These are phyloP conservation scores for Meiosimyza decipiens DNA, from an alignment of 2,888 invertebrate genomes.

Conservation along the genomic window DNA sequence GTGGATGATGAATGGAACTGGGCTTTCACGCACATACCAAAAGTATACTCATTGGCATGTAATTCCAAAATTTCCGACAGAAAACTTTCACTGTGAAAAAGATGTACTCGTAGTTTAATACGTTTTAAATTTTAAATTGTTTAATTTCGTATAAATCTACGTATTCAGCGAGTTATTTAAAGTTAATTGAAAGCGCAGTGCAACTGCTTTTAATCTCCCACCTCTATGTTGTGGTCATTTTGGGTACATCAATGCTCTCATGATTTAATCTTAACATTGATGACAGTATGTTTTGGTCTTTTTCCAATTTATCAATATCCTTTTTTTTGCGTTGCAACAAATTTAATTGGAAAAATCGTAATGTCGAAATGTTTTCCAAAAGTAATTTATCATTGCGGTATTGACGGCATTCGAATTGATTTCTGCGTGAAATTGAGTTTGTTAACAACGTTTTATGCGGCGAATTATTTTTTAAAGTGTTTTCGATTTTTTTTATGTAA, in stretches of 20 bases:
- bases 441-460: background rate
- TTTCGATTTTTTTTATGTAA: too few species aligned
- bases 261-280: slow-evolving; percentile 35
- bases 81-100: too few species aligned
- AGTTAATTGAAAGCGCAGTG: background rate
- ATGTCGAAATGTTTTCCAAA: slow-evolving; percentile 38
- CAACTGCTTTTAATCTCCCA: background rate
- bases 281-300: slow-evolving; percentile 28
- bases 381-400: slow-evolving; percentile 53
- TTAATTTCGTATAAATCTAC: background rate
- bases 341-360: slow-evolving; percentile 19
- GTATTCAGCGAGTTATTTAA: background rate
- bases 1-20: too few species aligned
- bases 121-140: too few species aligned
- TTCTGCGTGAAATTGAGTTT: slow-evolving; percentile 39
- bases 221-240: slow-evolving; percentile 35
- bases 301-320: slow-evolving; percentile 9
- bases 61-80: too few species aligned
- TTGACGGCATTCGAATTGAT: slow-evolving; percentile 46
- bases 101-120: too few species aligned
- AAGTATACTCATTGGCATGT: too few species aligned
- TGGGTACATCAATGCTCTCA: slow-evolving; percentile 30
- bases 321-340: background rate
- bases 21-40: too few species aligned
- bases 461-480: slow-evolving; percentile 12